Evolutionary conservation across 2,113 vertebrate species (phyloP).

Genomic region (Tetrao urogallus): DNA sequence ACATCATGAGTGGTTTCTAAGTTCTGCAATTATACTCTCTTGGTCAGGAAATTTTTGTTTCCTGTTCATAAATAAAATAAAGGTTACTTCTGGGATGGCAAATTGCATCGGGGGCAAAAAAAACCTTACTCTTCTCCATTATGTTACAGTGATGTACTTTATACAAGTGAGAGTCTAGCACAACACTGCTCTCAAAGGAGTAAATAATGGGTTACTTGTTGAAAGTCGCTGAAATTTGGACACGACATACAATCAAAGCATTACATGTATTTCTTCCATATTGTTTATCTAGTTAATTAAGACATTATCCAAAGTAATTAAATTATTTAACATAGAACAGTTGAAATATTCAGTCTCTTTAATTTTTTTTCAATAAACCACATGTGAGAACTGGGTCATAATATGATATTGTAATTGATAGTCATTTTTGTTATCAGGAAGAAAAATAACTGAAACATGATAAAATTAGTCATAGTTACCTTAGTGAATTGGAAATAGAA

Average conservation of each 20-base stretch:
- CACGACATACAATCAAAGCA: background rate
- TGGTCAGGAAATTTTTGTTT: background rate
- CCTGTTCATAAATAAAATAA: background rate
- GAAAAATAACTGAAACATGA: background rate
- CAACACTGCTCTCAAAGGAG: background rate
- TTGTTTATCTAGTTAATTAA: conserved; percentile 35
- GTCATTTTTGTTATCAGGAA: background rate
- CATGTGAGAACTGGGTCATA: background rate
- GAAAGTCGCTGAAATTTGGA: background rate
- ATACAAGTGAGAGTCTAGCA: background rate
- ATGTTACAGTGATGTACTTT: background rate
- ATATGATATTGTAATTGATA: conserved; percentile 1
- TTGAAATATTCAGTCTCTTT: background rate
- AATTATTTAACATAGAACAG: conserved; percentile 27
- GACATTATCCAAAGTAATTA: background rate
- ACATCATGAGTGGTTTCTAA: background rate
- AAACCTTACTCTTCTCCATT: background rate
- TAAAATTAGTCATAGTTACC: background rate
- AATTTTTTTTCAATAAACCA: background rate
- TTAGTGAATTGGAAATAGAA: background rate
- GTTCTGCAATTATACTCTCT: background rate
- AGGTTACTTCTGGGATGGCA: background rate
- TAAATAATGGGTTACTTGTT: background rate
- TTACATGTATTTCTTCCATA: background rate
- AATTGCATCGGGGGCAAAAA: background rate